Evolutionary conservation across 2,113 vertebrate species (phyloP).

Genomic region (Cariama cristata): DNA sequence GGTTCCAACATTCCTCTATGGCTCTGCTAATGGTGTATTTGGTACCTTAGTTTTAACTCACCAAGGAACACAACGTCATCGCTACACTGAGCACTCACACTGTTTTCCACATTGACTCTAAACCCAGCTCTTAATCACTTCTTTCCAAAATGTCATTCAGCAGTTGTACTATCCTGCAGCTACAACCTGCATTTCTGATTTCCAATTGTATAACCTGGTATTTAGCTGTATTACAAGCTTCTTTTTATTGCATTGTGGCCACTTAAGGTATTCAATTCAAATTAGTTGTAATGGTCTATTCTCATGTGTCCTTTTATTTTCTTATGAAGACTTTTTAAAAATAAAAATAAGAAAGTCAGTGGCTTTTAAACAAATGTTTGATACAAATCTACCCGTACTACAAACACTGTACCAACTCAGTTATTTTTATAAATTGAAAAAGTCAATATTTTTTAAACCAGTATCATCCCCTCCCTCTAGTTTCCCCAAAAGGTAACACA

Average conservation of each 20-base stretch:
- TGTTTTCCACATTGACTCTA: neutral
- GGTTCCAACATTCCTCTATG: neutral
- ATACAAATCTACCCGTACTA: neutral
- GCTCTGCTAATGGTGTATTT: neutral
- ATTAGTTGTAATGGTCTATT: neutral
- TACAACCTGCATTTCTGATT: neutral
- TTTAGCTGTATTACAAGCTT: neutral
- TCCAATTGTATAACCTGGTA: neutral
- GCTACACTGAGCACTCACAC: neutral
- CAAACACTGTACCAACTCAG: neutral
- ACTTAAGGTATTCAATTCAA: neutral
- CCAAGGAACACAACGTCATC: neutral
- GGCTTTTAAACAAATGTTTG: neutral
- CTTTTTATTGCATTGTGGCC: neutral
- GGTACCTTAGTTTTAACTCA: neutral
- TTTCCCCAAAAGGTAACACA: neutral
- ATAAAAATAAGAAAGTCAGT: neutral
- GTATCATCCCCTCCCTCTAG: neutral
- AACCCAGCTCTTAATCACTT: neutral
- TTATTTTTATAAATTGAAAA: neutral
- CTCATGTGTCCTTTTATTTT: neutral
- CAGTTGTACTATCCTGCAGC: neutral
- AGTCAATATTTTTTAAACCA: neutral
- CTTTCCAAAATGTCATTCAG: neutral
- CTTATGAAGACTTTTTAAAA: neutral